Base-by-base conservation (phyloP, 2,888 invertebrate species). In the Cybosia mesomella region DNA sequence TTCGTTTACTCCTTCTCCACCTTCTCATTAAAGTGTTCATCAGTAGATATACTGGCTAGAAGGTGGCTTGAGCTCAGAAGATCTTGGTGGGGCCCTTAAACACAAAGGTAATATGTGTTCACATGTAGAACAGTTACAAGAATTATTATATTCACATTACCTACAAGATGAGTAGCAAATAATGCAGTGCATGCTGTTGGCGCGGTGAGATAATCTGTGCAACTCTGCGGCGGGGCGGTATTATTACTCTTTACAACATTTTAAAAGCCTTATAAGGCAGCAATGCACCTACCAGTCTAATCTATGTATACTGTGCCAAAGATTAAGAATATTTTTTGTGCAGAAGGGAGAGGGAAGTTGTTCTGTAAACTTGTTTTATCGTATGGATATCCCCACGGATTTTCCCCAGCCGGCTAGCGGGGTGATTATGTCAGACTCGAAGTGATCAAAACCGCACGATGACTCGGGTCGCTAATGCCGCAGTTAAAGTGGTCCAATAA, bases 241-340 rank as follows among this genome's bases (percentile, higher is more conserved):
- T 92, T 87, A 91, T 91, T 91, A 91, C 88, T 87, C 83, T 84
- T 79, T 84, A 86, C 86, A 90, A 90, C 86, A 84, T 89, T 91
- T 88, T 89, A 88, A 89, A 91, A 90, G 89, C 89, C 86, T 90
- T 89, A 84, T 85, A 86, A 87, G 83, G 83, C 84, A 21, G 81
- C 83, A 76, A 72, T 49, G 49, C n/a, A 82, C 74, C 79, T 81
- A 80, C 78, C 73, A 54, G 39, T 58, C 34, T 34, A 9, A 49
- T 49, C 58, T 58, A 21, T 36, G 21, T 32, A 36, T 22, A 8
- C 68, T 62, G n/a, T 4, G 32, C 0, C 76, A 83, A 61, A 82
- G 81, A 82, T 21, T 66, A 76, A 24, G 0, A 36, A 36, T 36
- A 2, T 36, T 58, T 11, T 21, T 8, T 36, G 3, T 5, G 21